Evolutionary conservation across 2,888 invertebrate species (phyloP).

Genomic region (Acrobasis suavella): DNA sequence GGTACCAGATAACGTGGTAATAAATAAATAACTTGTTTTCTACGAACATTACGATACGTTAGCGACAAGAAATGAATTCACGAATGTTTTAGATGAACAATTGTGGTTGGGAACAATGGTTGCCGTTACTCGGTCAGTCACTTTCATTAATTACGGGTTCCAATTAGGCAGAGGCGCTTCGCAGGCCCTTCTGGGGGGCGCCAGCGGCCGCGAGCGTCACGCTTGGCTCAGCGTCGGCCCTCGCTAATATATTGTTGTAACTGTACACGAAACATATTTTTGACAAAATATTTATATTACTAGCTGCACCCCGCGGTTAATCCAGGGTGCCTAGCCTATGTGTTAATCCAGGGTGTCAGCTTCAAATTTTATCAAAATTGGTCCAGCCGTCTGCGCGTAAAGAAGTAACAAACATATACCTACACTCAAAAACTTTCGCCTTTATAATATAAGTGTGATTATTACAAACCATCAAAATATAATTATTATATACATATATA

Average conservation of each 20-base stretch:
- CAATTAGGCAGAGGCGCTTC: slow-evolving; percentile 49
- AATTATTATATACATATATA: too few relatives aligned
- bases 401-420: too few relatives aligned
- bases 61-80: slow-evolving; percentile 7
- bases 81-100: slow-evolving; percentile 15
- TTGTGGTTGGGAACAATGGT: slow-evolving; percentile 36
- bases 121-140: slow-evolving; percentile 49
- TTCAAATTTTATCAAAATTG: too few relatives aligned
- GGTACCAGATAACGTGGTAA: slow-evolving; percentile 42
- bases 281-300: neutral
- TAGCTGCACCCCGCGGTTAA: too few relatives aligned
- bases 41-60: slow-evolving; percentile 8
- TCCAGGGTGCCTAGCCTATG: too few relatives aligned
- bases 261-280: neutral
- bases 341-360: too few relatives aligned
- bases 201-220: slow-evolving; percentile 18
- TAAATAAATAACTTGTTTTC: slow-evolving; percentile 37
- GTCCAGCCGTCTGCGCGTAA: too few relatives aligned
- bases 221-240: neutral
- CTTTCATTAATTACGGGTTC: slow-evolving; percentile 54
- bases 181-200: slow-evolving; percentile 23
- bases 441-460: neutral
- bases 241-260: slow-evolving; percentile 12
- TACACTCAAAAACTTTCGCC: too few relatives aligned
- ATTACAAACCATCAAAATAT: too few relatives aligned